Conservation (phyloP, 2,113 vertebrate genomes). For the Chaetodon auriga region DNA sequence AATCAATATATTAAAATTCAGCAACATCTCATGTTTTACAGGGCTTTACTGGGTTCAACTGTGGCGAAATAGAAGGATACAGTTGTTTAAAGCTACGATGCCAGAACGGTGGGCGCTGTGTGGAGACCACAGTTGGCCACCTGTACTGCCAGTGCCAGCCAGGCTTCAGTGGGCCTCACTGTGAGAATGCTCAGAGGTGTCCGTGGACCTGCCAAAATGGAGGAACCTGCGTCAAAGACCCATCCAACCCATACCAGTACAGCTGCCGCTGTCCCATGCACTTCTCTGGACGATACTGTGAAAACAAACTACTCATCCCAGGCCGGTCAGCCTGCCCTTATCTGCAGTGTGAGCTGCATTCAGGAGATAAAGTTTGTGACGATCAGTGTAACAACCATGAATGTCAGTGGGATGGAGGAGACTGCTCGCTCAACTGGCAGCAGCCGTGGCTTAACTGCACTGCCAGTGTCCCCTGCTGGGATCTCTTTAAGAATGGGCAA, state of each 20-base stretch:
- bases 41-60: constrained; percentile 91
- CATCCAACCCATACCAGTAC: constrained; percentile 80
- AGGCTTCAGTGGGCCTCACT: constrained; percentile 85
- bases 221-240: constrained; percentile 86
- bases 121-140: constrained; percentile 76
- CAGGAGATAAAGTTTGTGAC: constrained; percentile 88
- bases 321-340: constrained; percentile 79
- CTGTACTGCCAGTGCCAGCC: constrained; percentile 87
- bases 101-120: constrained; percentile 88
- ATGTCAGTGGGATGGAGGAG: constrained; percentile 94
- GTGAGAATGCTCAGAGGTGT: constrained; percentile 83
- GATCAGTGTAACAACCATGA: constrained; percentile 90
- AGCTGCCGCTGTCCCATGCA: constrained; percentile 85
- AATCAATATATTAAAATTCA: not conserved
- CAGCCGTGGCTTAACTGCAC: constrained; percentile 91
- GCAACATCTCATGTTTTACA: constrained; percentile 58
- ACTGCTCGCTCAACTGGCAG: constrained; percentile 90
- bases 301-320: constrained; percentile 2
- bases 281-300: constrained; percentile 86
- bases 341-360: constrained; percentile 80
- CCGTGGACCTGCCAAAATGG: constrained; percentile 87
- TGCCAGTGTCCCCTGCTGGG: constrained; percentile 87
- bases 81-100: constrained; percentile 88
- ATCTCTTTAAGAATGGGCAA: constrained; percentile 87
- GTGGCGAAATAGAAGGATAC: constrained; percentile 85